A percentile compares a stretch with the other conserved stretches of the same genome.
Conservation (phyloP, 2,797 vertebrate genomes). For the Ciconia nigra region DNA sequence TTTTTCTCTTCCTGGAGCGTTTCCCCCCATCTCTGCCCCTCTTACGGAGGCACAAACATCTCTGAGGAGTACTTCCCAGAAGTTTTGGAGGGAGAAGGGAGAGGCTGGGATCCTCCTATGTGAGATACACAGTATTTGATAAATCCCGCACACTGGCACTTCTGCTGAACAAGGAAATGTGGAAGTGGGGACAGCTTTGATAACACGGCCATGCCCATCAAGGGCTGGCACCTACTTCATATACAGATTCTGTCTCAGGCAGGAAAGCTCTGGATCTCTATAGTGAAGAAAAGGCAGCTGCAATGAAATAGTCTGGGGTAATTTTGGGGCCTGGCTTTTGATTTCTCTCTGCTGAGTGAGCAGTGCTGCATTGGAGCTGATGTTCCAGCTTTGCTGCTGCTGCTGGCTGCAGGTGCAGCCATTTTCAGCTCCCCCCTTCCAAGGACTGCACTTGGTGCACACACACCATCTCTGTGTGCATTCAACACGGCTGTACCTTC, state of each 20-base stretch:
- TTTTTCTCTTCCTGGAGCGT: neutral
- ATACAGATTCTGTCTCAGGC: neutral
- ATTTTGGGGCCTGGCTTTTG: neutral
- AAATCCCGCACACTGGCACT: neutral
- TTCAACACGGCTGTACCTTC: neutral
- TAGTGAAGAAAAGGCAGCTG: neutral
- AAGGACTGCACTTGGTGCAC: neutral
- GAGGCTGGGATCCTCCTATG: neutral
- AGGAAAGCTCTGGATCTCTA: neutral
- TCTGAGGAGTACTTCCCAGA: neutral
- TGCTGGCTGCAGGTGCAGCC: neutral
- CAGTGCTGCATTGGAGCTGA: neutral
- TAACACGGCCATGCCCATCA: neutral
- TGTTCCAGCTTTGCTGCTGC: neutral
- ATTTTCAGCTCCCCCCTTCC: neutral
- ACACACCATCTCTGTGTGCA: rapidly evolving
- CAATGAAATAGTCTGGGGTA: neutral
- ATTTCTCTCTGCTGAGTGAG: neutral
- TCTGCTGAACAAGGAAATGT: neutral
- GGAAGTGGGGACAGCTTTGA: neutral
- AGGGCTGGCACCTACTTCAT: neutral
- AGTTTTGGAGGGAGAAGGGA: neutral
- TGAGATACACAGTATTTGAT: neutral
- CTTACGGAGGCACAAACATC: neutral
- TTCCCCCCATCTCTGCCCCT: neutral